Evolutionary conservation across 2,797 vertebrate genomes (phyloP).

Genomic region (Heterohyrax brucei): DNA sequence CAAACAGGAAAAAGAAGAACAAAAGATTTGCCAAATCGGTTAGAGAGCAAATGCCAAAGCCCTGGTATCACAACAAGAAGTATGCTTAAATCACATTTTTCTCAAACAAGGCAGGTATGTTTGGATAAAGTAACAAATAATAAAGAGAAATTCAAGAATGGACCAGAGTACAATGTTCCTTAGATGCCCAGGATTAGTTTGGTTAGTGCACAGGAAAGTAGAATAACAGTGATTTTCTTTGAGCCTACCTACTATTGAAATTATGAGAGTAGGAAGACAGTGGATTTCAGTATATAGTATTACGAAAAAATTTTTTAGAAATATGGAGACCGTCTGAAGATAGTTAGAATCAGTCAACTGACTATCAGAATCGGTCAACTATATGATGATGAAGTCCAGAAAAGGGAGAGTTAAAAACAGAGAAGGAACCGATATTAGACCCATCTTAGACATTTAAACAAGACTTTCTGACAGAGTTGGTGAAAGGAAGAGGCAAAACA

Average conservation of each 20-base stretch:
- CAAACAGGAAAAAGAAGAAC: background rate
- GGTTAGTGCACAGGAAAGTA: background rate
- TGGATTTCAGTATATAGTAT: background rate
- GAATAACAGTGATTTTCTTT: background rate
- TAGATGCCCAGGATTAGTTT: background rate
- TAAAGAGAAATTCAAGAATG: background rate
- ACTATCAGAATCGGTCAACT: background rate
- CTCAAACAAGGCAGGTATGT: background rate
- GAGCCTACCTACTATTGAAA: background rate
- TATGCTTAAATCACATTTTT: background rate
- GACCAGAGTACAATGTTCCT: background rate
- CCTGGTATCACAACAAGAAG: background rate
- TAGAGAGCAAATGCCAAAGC: background rate
- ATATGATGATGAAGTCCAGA: background rate
- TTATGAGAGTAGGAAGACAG: background rate
- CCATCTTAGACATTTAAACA: background rate
- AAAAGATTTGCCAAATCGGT: background rate
- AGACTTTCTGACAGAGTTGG: background rate
- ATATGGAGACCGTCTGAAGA: background rate
- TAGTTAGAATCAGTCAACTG: background rate
- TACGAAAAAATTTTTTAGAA: background rate
- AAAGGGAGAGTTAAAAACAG: background rate
- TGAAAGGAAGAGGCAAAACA: background rate
- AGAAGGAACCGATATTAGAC: background rate
- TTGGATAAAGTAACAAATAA: background rate